Percentiles rank a stretch among this genome's conserved stretches.
phyloP scores from a whole-genome alignment of 2,888 invertebrate species.

The Plebejus anna region DNA sequence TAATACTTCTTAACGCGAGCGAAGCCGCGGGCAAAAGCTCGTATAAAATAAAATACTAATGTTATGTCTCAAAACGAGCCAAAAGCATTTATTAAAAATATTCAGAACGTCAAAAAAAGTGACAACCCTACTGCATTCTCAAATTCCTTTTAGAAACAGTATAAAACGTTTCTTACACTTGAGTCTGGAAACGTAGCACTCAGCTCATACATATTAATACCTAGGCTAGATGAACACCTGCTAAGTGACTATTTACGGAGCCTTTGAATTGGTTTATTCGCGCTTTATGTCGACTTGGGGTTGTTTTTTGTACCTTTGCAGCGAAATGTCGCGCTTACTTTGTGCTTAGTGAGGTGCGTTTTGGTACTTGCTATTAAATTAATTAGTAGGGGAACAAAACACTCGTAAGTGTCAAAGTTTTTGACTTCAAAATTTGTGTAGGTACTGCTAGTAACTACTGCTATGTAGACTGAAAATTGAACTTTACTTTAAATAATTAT shows the following conservation, averaged over 20 bases:
- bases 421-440: no score
- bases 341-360: constrained; percentile 6
- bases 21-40: no score
- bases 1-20: no score
- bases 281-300: constrained; percentile 25
- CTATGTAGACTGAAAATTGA: no score
- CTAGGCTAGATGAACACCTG: constrained; percentile 40
- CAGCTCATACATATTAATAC: constrained; percentile 31
- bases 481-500: no score
- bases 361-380: not conserved
- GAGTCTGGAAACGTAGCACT: constrained; percentile 27
- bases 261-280: constrained; percentile 30
- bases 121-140: constrained; percentile 2
- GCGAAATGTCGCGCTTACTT: constrained; percentile 18
- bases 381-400: not conserved
- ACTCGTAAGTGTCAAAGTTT: not conserved
- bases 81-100: not conserved
- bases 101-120: not conserved
- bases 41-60: no score
- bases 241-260: constrained; percentile 38
- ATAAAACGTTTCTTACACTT: constrained; percentile 27
- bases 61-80: not conserved
- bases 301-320: constrained; percentile 12
- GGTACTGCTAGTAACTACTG: no score
- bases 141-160: constrained; percentile 29